phyloP scores from a whole-genome alignment of 1,140 invertebrate genomes.

The Mycetomoellerius zeteki region DNA sequence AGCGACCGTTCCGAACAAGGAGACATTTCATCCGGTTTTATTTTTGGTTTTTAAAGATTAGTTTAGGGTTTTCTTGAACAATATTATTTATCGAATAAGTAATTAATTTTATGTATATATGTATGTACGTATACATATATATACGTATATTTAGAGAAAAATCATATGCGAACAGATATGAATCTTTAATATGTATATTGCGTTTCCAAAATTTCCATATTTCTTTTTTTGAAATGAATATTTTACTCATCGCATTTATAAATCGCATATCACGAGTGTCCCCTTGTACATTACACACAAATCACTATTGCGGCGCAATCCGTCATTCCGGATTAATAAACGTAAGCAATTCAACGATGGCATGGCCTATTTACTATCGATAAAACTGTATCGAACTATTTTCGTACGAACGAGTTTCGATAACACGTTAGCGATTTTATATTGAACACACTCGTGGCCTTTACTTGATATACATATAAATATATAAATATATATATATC shows the following conservation, averaged over 20 bases:
- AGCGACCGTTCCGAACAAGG: constrained; percentile 34
- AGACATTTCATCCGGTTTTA: constrained; percentile 9
- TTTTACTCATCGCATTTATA: neutral
- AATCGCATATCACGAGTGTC: constrained; percentile 19
- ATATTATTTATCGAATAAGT: neutral
- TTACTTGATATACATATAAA: constrained; percentile 77
- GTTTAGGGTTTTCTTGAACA: neutral
- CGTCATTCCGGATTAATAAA: constrained; percentile 33
- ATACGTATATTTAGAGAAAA: neutral
- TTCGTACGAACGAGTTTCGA: constrained; percentile 70
- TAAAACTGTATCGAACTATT: constrained; percentile 54
- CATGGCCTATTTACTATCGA: constrained; percentile 41
- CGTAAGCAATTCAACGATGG: constrained; percentile 45
- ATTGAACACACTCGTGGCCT: constrained; percentile 84
- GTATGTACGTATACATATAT: neutral
- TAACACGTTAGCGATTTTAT: constrained; percentile 83
- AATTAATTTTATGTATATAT: neutral
- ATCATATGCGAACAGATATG: neutral
- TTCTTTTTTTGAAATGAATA: neutral
- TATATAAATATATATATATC: constrained; percentile 67
- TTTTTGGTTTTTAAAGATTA: neutral
- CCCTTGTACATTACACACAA: constrained; percentile 21
- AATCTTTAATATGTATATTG: constrained; percentile 18
- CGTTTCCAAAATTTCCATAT: constrained; percentile 9
- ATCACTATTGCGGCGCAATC: constrained; percentile 32